Conservation (phyloP, 2,797 vertebrate species). For the Nothura maculosa region DNA sequence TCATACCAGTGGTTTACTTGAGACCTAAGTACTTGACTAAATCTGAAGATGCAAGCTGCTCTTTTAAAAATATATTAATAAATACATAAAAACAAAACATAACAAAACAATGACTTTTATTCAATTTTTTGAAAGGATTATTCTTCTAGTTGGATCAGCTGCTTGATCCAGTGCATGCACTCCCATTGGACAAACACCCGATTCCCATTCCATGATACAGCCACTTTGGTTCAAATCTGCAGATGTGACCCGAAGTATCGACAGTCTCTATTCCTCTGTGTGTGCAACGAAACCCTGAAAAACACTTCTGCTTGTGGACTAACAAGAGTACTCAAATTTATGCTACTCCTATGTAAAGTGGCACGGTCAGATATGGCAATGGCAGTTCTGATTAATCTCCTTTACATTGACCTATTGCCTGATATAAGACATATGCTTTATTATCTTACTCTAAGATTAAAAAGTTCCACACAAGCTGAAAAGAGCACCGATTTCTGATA, state of each 20-base stretch:
- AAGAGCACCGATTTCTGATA: not conserved
- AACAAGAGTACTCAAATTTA: not conserved
- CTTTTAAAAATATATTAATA: too few relatives aligned
- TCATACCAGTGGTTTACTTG: not conserved
- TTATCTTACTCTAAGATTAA: not conserved
- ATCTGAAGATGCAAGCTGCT: not conserved
- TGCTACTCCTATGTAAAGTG: not conserved
- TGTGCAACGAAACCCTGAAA: not conserved
- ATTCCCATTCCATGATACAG: not conserved
- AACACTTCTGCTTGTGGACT: not conserved
- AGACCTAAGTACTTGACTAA: not conserved
- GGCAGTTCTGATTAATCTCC: not conserved
- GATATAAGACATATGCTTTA: not conserved
- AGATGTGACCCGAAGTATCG: not conserved
- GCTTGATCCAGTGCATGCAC: not conserved
- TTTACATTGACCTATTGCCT: not conserved
- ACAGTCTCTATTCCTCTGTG: not conserved
- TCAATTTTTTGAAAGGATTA: not conserved
- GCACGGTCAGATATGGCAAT: not conserved
- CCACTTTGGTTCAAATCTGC: not conserved
- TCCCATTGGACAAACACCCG: not conserved
- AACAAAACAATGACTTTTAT: too few relatives aligned
- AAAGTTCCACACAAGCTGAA: not conserved
- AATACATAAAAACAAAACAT: too few relatives aligned
- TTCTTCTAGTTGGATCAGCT: not conserved